A percentile compares a stretch with the other conserved stretches of the same genome.
phyloP scores from a whole-genome alignment of 2,113 vertebrate species.

The Sceloporus undulatus region DNA sequence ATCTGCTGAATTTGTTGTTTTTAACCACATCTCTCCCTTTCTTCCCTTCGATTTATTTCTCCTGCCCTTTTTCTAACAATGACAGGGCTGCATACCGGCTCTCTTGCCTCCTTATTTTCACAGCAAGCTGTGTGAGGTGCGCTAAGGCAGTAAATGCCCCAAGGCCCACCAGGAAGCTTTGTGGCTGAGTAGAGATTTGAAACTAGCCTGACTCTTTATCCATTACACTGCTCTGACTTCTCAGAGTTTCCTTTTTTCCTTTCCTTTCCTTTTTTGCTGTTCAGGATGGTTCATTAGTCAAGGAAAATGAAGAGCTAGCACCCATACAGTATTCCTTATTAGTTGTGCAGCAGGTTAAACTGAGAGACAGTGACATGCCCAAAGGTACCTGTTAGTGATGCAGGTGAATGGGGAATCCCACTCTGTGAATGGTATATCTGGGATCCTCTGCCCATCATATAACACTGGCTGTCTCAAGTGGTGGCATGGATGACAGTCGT shows the following conservation, averaged over 20 bases:
- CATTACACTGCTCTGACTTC: too few relatives aligned
- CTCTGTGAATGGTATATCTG: too few relatives aligned
- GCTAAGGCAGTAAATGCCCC: background rate
- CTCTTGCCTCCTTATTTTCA: background rate
- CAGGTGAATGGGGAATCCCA: background rate
- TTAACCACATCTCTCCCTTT: background rate
- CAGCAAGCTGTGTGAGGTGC: background rate
- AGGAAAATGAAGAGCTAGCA: too few relatives aligned
- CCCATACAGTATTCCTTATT: background rate
- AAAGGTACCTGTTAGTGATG: too few relatives aligned
- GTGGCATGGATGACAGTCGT: too few relatives aligned
- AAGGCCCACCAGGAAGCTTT: background rate
- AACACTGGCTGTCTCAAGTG: too few relatives aligned
- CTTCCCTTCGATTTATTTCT: background rate
- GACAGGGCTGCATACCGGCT: fast-evolving
- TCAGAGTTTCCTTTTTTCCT: background rate
- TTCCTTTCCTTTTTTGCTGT: background rate
- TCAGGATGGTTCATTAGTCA: background rate
- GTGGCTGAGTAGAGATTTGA: background rate
- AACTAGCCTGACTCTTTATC: background rate
- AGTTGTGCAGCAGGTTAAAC: background rate
- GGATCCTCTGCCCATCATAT: background rate
- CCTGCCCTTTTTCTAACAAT: too few relatives aligned
- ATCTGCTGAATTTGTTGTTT: background rate
- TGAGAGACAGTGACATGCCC: background rate